Conservation (phyloP, 2,113 vertebrate genomes). For the Meles meles region DNA sequence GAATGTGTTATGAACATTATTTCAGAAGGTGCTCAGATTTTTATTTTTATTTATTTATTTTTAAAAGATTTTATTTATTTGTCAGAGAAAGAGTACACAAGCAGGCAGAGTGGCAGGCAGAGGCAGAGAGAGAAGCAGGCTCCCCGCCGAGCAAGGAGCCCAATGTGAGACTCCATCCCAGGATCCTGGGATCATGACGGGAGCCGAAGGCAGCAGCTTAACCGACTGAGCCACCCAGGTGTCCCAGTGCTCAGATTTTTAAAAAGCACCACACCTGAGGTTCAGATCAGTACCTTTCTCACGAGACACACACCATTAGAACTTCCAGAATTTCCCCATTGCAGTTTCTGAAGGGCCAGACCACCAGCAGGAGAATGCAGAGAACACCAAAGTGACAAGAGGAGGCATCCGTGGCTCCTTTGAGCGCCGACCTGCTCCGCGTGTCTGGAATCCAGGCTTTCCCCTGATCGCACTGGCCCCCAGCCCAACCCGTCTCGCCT, state of each 20-base stretch:
- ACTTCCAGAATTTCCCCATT: not conserved
- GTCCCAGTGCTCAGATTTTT: not conserved
- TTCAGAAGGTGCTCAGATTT: not conserved
- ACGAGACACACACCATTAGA: fast-evolving
- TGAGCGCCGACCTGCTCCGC: fast-evolving
- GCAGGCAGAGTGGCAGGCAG: no score
- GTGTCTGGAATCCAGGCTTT: not conserved
- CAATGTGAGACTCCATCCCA: no score
- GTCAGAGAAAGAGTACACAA: no score
- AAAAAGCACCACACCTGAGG: not conserved
- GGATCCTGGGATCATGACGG: no score
- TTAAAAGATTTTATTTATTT: no score
- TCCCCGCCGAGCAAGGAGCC: no score
- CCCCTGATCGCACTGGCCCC: fast-evolving
- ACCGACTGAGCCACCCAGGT: no score
- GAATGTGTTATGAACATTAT: not conserved
- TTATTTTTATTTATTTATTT: not conserved
- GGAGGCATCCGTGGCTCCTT: fast-evolving
- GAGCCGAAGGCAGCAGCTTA: no score
- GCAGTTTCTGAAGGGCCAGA: not conserved
- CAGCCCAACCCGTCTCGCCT: not conserved
- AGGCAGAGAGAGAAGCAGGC: no score
- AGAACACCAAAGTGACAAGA: fast-evolving
- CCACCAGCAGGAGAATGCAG: not conserved
- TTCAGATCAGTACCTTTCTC: not conserved